phyloP scores from a whole-genome alignment of 1,140 invertebrate species.

The Sitophilus oryzae region DNA sequence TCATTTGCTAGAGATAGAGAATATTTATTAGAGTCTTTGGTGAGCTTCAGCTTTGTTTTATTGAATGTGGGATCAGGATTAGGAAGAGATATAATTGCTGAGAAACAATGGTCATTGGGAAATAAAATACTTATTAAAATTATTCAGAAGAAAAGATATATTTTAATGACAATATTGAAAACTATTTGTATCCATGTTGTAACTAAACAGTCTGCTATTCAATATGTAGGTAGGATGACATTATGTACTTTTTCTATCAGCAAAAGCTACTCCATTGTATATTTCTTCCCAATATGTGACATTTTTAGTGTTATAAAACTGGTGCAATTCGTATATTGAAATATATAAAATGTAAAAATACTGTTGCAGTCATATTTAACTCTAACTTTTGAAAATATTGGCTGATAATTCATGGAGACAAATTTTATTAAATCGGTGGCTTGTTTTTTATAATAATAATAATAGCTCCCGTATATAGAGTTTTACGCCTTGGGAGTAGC shows the following conservation, averaged over 20 bases:
- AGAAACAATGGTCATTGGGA: slow-evolving; percentile 46
- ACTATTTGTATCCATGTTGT: slow-evolving; percentile 48
- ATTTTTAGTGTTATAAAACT: too few species aligned
- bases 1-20: slow-evolving; percentile 47
- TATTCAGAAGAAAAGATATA: slow-evolving; percentile 46
- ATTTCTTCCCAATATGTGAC: too few species aligned
- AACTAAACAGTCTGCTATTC: slow-evolving; percentile 39
- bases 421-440: too few species aligned
- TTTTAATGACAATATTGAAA: slow-evolving; percentile 45
- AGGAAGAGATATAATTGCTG: slow-evolving; percentile 35
- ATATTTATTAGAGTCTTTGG: slow-evolving; percentile 49
- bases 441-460: too few species aligned
- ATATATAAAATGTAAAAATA: too few species aligned
- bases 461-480: too few species aligned
- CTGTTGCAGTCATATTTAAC: too few species aligned
- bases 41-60: slow-evolving; percentile 50
- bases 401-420: too few species aligned
- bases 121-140: slow-evolving; percentile 48
- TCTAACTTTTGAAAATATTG: too few species aligned
- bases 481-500: too few species aligned
- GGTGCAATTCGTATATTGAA: too few species aligned
- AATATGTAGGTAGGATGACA: slow-evolving; percentile 48
- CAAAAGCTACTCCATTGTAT: background rate
- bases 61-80: slow-evolving; percentile 40
- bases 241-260: background rate